Conservation (phyloP, 2,113 vertebrate genomes). For the Microtus montanus region DNA sequence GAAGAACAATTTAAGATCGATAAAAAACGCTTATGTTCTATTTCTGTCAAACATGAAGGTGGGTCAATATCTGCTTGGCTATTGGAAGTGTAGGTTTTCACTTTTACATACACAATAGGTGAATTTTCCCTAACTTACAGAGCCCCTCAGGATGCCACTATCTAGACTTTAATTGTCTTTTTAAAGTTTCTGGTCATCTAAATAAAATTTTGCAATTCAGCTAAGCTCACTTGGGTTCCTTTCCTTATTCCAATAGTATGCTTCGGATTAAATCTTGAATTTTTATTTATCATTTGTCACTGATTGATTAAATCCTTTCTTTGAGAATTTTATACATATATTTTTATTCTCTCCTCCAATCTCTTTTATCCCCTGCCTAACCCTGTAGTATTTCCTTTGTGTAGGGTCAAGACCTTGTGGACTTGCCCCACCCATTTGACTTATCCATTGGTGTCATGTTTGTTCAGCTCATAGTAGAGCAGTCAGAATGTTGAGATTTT, state of each 20-base stretch:
- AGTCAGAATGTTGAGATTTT: not conserved
- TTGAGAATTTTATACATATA: not conserved
- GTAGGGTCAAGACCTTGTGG: not conserved
- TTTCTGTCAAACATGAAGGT: not conserved
- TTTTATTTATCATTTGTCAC: not conserved
- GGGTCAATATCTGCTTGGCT: not conserved
- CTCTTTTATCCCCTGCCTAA: not conserved
- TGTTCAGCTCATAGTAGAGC: not conserved
- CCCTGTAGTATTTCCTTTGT: not conserved
- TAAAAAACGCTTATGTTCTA: not conserved
- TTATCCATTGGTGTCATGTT: not conserved
- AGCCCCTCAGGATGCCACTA: not conserved
- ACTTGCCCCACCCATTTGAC: not conserved
- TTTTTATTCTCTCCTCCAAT: not conserved
- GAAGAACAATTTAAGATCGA: not conserved
- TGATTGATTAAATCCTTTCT: not conserved
- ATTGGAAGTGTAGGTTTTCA: not conserved
- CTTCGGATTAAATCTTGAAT: not conserved
- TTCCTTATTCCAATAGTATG: not conserved
- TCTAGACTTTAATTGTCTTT: not conserved
- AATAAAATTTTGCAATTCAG: not conserved
- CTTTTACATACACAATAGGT: not conserved
- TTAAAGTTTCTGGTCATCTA: not conserved
- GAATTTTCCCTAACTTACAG: not conserved
- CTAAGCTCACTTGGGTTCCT: not conserved